Evolutionary conservation across 1,140 invertebrate genomes (phyloP).

Genomic region (honey bee (Apis mellifera)): Amel_HAv3.1 CM009945.2:655501-656000

Average conservation of each 20-base stretch:
- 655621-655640: constrained; percentile 23
- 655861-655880: constrained; percentile 92
- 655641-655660: neutral
- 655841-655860: constrained; percentile 85
- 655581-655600: constrained; percentile 92
- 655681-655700: neutral
- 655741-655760: constrained; percentile 92
- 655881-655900: constrained; percentile 92
- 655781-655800: constrained; percentile 91
- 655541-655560: constrained; percentile 89
- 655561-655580: constrained; percentile 90
- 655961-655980: too few relatives aligned
- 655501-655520: constrained; percentile 94
- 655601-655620: constrained; percentile 88
- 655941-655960: constrained; percentile 62
- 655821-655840: constrained; percentile 89
- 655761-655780: constrained; percentile 97
- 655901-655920: constrained; percentile 85
- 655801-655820: constrained; percentile 90
- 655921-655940: constrained; percentile 81
- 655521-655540: constrained; percentile 93
- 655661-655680: neutral
- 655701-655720: constrained; percentile 59
- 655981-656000: neutral
- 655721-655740: constrained; percentile 93